Percentiles rank a stretch among this genome's conserved stretches.
These are phyloP conservation scores for Pammene aurita DNA, from an alignment of 2,888 invertebrate genomes.

Conservation along the genomic window DNA sequence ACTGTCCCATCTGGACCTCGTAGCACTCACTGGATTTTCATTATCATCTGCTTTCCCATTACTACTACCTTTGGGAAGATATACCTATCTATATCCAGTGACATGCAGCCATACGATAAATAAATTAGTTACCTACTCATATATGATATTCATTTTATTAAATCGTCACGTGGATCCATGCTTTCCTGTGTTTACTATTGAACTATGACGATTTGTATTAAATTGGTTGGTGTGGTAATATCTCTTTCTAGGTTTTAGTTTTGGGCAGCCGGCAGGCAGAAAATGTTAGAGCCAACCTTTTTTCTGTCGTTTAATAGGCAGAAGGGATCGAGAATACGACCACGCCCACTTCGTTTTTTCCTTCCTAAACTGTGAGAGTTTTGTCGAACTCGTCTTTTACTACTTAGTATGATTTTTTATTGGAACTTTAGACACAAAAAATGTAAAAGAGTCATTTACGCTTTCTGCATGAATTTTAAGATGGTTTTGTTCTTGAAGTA, in stretches of 20 bases:
- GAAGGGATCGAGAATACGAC: slow-evolving; percentile 22
- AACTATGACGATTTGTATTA: too few relatives aligned
- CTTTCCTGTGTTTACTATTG: too few relatives aligned
- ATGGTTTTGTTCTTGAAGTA: neutral
- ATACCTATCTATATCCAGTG: too few relatives aligned
- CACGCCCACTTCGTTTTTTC: slow-evolving; percentile 32
- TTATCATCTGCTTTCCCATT: too few relatives aligned
- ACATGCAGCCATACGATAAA: too few relatives aligned
- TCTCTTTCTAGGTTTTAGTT: neutral
- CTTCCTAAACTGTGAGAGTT: slow-evolving; percentile 12
- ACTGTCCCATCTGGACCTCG: too few relatives aligned
- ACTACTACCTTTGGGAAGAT: too few relatives aligned
- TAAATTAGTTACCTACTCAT: too few relatives aligned
- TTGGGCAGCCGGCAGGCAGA: neutral
- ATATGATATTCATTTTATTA: too few relatives aligned
- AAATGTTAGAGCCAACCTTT: slow-evolving; percentile 27
- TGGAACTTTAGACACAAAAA: neutral
- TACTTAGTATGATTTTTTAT: slow-evolving; percentile 8
- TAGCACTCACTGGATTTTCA: too few relatives aligned
- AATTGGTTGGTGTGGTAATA: too few relatives aligned
- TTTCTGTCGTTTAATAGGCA: slow-evolving; percentile 32
- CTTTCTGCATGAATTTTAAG: neutral
- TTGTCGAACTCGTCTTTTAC: slow-evolving; percentile 7
- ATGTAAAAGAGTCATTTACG: neutral
- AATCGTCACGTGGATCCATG: too few relatives aligned